Percentiles rank a stretch among this genome's conserved stretches.
phyloP scores from a whole-genome alignment of 2,888 invertebrate genomes.

The Scrobipalpa atriplicella region DNA sequence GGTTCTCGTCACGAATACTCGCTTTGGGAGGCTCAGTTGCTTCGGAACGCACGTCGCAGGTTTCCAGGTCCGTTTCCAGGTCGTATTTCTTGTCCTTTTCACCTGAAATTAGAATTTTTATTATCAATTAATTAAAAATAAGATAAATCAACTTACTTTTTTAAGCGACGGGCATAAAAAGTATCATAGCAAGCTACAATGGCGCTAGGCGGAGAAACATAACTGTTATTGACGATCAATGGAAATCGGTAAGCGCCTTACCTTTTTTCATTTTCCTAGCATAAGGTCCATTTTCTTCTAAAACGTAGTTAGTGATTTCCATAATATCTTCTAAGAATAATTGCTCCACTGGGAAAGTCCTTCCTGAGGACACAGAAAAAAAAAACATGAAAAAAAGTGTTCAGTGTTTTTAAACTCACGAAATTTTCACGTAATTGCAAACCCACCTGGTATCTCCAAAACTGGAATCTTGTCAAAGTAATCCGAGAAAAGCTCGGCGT shows the following conservation, averaged over 20 bases:
- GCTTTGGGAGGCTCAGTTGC: slow-evolving; percentile 82
- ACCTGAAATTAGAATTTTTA: slow-evolving; percentile 50
- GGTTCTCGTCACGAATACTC: slow-evolving; percentile 87
- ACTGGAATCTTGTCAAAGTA: slow-evolving; percentile 93
- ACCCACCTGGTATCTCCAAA: slow-evolving; percentile 88
- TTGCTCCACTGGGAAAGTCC: slow-evolving; percentile 93
- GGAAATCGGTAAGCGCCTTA: slow-evolving; percentile 38
- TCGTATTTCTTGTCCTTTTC: slow-evolving; percentile 75
- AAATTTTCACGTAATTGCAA: slow-evolving; percentile 8
- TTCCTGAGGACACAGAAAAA: slow-evolving; percentile 68
- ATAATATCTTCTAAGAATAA: slow-evolving; percentile 91
- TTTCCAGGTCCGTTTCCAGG: slow-evolving; percentile 85
- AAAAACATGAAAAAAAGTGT: not conserved
- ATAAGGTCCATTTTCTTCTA: slow-evolving; percentile 81
- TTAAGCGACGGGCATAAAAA: too few species aligned
- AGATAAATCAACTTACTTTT: not conserved
- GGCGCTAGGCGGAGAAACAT: too few species aligned
- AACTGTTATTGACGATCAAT: too few species aligned
- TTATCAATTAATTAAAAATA: not conserved
- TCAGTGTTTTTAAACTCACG: not conserved
- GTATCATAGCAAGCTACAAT: too few species aligned
- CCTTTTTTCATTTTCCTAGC: slow-evolving; percentile 86
- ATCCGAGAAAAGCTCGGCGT: slow-evolving; percentile 91
- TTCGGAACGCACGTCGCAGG: slow-evolving; percentile 82
- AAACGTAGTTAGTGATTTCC: slow-evolving; percentile 79